phyloP scores from a whole-genome alignment of 2,888 invertebrate genomes.

The Operophtera brumata region DNA sequence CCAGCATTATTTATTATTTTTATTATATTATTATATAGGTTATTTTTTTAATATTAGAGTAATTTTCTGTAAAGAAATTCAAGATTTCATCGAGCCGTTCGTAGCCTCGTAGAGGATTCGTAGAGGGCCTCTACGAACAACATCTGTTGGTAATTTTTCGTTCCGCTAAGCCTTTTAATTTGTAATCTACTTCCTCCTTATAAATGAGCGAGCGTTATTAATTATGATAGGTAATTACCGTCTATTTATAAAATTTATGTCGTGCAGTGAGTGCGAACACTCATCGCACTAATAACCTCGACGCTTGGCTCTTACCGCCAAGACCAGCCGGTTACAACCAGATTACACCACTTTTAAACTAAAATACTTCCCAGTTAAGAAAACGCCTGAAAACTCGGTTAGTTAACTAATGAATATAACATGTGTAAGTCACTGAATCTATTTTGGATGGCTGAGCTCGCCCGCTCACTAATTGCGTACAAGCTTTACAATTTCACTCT shows the following conservation, averaged over 20 bases:
- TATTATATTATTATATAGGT: no score
- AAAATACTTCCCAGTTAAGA: conserved; percentile 6
- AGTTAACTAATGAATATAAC: conserved; percentile 5
- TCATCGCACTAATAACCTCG: conserved; percentile 42
- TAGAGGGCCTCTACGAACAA: neutral
- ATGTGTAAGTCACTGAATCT: conserved; percentile 41
- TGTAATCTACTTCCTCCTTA: neutral
- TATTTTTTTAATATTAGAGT: no score
- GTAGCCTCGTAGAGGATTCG: conserved; percentile 3
- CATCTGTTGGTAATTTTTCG: neutral
- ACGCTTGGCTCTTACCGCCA: conserved; percentile 41
- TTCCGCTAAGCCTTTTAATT: neutral
- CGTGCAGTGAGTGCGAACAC: conserved; percentile 33
- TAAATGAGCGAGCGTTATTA: neutral
- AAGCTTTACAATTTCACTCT: neutral
- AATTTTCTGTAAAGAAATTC: neutral
- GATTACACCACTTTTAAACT: conserved; percentile 29
- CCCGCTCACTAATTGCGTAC: conserved; percentile 24
- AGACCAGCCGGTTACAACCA: conserved; percentile 42
- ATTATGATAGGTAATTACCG: conserved; percentile 11
- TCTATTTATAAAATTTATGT: conserved; percentile 30
- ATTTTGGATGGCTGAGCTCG: conserved; percentile 43
- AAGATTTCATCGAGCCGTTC: neutral
- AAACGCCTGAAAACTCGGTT: conserved; percentile 8
- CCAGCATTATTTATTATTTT: no score